These are phyloP conservation scores for Hyposoter didymator DNA, from an alignment of 2,888 invertebrate genomes.

Conservation along the genomic window DNA sequence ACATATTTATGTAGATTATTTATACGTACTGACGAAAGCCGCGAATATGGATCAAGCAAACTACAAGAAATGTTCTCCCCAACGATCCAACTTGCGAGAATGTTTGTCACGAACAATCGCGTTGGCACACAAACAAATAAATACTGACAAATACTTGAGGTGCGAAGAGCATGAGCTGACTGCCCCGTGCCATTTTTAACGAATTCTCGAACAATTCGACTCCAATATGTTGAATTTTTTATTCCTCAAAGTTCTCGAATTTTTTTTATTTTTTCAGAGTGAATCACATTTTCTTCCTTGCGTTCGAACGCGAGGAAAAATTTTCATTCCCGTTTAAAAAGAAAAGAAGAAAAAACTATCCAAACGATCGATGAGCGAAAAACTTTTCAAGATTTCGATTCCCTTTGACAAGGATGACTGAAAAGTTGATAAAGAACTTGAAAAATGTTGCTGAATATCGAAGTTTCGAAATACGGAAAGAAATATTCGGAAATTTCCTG, in stretches of 20 bases:
- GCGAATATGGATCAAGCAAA: slow-evolving; percentile 50
- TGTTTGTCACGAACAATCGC: slow-evolving; percentile 42
- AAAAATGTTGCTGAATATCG: no score
- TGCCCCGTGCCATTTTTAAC: no score
- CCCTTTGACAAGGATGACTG: neutral
- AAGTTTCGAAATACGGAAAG: neutral
- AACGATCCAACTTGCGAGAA: slow-evolving; percentile 63
- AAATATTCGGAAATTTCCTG: neutral
- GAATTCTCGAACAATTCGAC: no score
- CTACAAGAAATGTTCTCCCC: slow-evolving; percentile 61
- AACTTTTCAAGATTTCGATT: neutral
- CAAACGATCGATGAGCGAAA: no score
- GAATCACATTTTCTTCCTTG: no score
- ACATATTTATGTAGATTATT: slow-evolving; percentile 67
- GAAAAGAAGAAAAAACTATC: no score
- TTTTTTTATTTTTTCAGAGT: no score
- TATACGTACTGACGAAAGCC: slow-evolving; percentile 57
- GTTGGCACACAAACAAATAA: neutral
- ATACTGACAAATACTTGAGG: slow-evolving; percentile 27
- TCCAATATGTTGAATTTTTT: no score
- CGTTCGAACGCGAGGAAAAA: no score
- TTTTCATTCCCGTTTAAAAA: no score
- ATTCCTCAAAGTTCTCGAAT: no score
- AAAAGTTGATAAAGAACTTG: no score
- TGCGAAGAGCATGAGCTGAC: neutral